phyloP scores from a whole-genome alignment of 2,797 vertebrate species.

The Cyprinella venusta region DNA sequence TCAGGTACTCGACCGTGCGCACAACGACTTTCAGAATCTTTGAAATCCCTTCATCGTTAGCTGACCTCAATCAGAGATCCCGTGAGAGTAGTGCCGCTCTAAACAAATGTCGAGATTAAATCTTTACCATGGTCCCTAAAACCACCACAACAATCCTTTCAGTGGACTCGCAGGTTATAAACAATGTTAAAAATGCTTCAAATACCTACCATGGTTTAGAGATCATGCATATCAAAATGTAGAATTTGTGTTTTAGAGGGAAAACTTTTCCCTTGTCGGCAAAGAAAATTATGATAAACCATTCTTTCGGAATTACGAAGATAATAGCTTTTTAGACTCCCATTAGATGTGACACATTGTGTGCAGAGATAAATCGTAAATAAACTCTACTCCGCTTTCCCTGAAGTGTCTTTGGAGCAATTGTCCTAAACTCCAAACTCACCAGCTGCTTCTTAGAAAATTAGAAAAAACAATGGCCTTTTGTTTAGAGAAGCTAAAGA shows the following conservation, averaged over 20 bases:
- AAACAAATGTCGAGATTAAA: conserved; percentile 29
- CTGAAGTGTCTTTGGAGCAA: conserved; percentile 14
- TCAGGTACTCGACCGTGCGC: conserved; percentile 22
- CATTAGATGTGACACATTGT: conserved; percentile 15
- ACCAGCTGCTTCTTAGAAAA: conserved; percentile 21
- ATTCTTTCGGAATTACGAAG: background rate
- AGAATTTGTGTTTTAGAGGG: background rate
- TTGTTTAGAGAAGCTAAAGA: conserved; percentile 14
- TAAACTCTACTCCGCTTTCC: background rate
- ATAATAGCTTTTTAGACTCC: conserved; percentile 27
- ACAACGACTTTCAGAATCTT: conserved; percentile 25
- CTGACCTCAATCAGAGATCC: conserved; percentile 53
- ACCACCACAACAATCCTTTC: background rate
- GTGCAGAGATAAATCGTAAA: background rate
- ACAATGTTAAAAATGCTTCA: background rate
- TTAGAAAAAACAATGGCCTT: background rate
- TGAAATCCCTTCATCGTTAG: conserved; percentile 54
- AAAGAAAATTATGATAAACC: conserved; percentile 1
- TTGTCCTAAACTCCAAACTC: conserved; percentile 17
- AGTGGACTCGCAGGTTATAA: background rate
- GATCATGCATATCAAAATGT: background rate
- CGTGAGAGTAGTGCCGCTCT: conserved; percentile 1
- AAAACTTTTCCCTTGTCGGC: background rate
- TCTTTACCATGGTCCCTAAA: conserved; percentile 4
- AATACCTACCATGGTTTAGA: background rate